A percentile compares a stretch with the other conserved stretches of the same genome.
phyloP scores from a whole-genome alignment of 2,888 invertebrate genomes.

The Metacarcinus magister region DNA sequence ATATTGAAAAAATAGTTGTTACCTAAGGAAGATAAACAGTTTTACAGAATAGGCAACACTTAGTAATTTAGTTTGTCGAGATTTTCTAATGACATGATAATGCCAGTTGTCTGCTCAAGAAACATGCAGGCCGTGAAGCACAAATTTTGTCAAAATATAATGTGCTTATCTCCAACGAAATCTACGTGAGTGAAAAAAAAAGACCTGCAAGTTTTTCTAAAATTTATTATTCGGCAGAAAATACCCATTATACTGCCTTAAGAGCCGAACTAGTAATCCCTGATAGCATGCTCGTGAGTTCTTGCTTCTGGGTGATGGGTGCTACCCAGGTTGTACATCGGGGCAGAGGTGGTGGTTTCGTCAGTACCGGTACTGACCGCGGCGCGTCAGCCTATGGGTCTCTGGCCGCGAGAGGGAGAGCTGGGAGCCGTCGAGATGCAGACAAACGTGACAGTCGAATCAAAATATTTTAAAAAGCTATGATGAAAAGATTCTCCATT shows the following conservation, averaged over 20 bases:
- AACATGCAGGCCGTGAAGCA: background rate
- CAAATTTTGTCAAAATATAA: background rate
- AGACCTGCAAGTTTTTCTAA: slow-evolving; percentile 14
- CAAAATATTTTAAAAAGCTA: background rate
- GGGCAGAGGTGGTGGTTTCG: slow-evolving; percentile 17
- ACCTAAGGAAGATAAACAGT: background rate
- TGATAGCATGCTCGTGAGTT: background rate
- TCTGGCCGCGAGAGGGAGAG: slow-evolving; percentile 9
- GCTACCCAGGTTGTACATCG: background rate
- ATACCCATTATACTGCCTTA: background rate
- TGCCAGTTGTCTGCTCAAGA: background rate
- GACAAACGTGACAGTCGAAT: background rate
- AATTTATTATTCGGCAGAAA: background rate
- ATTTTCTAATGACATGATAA: background rate
- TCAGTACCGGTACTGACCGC: background rate
- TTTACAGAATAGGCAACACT: background rate
- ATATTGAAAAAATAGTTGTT: background rate
- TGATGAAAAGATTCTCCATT: background rate
- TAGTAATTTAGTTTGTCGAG: background rate
- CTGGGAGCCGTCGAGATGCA: slow-evolving; percentile 33
- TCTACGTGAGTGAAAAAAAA: slow-evolving; percentile 5
- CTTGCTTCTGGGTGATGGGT: background rate
- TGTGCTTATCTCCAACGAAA: background rate
- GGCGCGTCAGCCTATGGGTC: background rate
- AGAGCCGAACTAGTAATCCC: background rate